A percentile compares a stretch with the other conserved stretches of the same genome.
These are phyloP conservation scores for Microtus ochrogaster DNA, from an alignment of 2,113 vertebrate species.

Conservation along the genomic window DNA sequence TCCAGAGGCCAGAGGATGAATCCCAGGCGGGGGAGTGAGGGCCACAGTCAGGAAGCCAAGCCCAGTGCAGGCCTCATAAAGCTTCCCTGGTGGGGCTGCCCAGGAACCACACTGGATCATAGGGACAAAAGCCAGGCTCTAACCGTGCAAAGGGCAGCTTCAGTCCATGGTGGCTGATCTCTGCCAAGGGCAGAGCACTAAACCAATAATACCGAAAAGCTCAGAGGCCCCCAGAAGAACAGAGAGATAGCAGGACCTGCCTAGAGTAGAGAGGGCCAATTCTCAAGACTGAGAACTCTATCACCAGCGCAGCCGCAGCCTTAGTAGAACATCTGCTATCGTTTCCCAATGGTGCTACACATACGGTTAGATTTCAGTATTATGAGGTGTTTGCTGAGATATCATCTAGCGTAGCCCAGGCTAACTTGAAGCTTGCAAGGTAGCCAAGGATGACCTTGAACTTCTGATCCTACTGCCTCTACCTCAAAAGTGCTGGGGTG, in stretches of 20 bases:
- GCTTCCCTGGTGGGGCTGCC: background rate
- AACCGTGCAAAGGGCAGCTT: background rate
- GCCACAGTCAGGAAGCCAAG: background rate
- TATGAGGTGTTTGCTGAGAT: background rate
- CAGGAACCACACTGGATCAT: background rate
- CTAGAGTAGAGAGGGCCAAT: background rate
- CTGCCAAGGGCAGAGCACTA: background rate
- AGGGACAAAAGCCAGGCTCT: background rate
- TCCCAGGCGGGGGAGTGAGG: background rate
- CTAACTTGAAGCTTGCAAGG: background rate
- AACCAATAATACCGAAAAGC: too few species aligned
- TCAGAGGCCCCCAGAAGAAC: background rate
- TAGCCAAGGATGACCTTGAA: background rate
- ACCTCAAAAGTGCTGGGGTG: background rate
- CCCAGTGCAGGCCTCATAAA: background rate
- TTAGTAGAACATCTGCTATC: background rate
- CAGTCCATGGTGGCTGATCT: background rate
- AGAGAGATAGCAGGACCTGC: background rate
- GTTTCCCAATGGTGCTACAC: background rate
- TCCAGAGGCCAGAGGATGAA: background rate
- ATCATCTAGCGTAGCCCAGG: background rate
- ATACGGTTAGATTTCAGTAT: background rate
- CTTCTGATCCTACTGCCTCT: background rate
- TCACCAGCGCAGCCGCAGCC: background rate
- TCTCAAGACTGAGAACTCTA: background rate